Evolutionary conservation across 37 sponge, comb jelly and placozoan species (phyloP).

Genomic region (Eunapius fragilis): DNA sequence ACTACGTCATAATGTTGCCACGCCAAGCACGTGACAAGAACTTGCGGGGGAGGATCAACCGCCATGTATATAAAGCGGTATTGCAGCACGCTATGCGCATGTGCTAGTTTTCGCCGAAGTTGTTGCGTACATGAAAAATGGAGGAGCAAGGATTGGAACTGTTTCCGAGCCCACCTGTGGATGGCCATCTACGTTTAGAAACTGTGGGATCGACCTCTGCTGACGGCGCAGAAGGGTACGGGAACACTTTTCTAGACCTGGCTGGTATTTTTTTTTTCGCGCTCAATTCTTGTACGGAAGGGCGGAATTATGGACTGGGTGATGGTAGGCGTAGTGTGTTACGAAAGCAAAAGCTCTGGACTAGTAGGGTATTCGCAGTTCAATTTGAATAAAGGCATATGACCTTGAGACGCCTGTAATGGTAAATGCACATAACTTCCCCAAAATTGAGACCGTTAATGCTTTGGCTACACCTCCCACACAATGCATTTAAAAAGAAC

Average conservation of each 20-base stretch:
- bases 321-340: background rate
- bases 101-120: slow-evolving; percentile 39
- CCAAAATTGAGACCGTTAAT: background rate
- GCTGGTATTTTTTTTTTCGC: background rate
- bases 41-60: slow-evolving; percentile 15
- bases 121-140: slow-evolving; percentile 13
- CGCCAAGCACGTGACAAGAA: slow-evolving; percentile 39
- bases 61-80: slow-evolving; percentile 38
- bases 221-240: slow-evolving; percentile 71
- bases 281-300: background rate
- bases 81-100: background rate
- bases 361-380: background rate
- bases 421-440: background rate
- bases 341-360: background rate
- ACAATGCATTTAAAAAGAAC: background rate
- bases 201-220: slow-evolving; percentile 67
- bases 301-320: background rate
- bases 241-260: slow-evolving; percentile 38
- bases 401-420: background rate
- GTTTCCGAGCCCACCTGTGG: slow-evolving; percentile 42
- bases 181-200: slow-evolving; percentile 54
- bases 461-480: background rate
- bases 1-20: background rate
- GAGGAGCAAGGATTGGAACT: slow-evolving; percentile 43
- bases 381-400: background rate